Conservation (phyloP, 2,888 invertebrate genomes). For the Habroteleia sp. region DNA sequence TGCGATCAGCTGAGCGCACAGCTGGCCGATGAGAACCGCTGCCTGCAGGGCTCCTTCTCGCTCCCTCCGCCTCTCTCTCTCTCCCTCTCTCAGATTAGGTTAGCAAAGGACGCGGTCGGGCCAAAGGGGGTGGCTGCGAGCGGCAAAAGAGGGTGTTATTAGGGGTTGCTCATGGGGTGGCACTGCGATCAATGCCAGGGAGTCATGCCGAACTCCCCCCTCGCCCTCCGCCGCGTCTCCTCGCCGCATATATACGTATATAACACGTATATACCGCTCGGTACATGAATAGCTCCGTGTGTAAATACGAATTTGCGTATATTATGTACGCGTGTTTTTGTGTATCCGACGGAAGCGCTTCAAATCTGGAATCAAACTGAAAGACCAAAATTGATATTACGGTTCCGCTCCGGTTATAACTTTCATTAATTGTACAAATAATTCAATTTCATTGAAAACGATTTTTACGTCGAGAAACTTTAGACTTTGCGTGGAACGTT, state of each 20-base stretch:
- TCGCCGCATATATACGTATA: constrained; percentile 11
- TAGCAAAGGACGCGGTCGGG: constrained; percentile 69
- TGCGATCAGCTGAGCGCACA: constrained; percentile 78
- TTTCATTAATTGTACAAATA: constrained; percentile 32
- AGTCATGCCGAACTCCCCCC: constrained; percentile 76
- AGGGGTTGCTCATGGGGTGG: constrained; percentile 80
- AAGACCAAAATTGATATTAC: constrained; percentile 53
- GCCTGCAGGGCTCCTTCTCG: constrained; percentile 60
- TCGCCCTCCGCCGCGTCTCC: constrained; percentile 11
- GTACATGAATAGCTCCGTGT: constrained; percentile 48
- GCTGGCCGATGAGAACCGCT: constrained; percentile 73
- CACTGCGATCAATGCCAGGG: constrained; percentile 80
- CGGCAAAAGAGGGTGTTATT: constrained; percentile 76
- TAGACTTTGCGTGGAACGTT: too few species aligned
- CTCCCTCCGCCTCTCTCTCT: constrained; percentile 17
- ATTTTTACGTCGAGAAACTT: background rate
- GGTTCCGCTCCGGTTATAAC: constrained; percentile 25
- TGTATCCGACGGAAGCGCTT: constrained; percentile 40
- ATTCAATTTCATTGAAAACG: constrained; percentile 3
- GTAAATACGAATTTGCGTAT: constrained; percentile 62
- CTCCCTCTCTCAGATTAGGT: constrained; percentile 68
- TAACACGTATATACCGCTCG: constrained; percentile 38
- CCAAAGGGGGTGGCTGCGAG: constrained; percentile 69
- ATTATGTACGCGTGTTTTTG: constrained; percentile 64
- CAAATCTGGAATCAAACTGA: constrained; percentile 43